Evolutionary conservation across 30 jellyfish, hydroid and myxozoan genomes (phyloP), one percentile per base, ranked within the genome.

Genomic region (Aurelia aurita): DNA sequence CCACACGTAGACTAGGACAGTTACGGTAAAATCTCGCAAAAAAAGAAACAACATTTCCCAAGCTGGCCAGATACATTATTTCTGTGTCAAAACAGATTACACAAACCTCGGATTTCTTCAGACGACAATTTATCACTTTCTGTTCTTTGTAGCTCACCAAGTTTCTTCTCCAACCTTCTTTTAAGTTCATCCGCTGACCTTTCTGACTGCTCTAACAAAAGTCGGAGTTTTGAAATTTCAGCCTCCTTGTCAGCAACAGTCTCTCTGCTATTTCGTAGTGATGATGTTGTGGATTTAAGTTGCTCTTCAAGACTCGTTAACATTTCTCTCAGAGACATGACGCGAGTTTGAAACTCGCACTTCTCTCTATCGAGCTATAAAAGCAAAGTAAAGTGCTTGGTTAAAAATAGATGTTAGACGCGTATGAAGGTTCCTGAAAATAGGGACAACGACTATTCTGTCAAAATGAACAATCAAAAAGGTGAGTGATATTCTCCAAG

Each of bases 221-320:
- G 86, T 45, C 93, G 73, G 67, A 84, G 67, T 84, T 87, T 93
- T 0, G 97, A 82, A 6, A 87, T 55, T 61, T 87, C 98, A 44
- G 97, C 97, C 85, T 93, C 98, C 77, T 87, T 93, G 62, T 87
- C 96, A 11, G 89, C 91, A 3, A 88, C 78, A 15, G 91, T 69
- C 74, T 88, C 98, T 75, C 91, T 74, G 70, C 89, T 69, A 64
- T 58, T 88, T 28, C 93, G 43, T 43, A 88, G 47, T 29, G 97
- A 81, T 21, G 89, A 54, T 1, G 82, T 81, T 13, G 97, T 86
- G 11, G 93, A 55, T 44, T 78, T 79, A 58, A 93, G 86, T 53
- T 93, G 96, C 29, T 73, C 97, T 60, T 93, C 98, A 18, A 93
- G 85, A 39, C 44, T 87, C 57, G 84, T 76, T 21, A 79, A 58